Percentiles rank a stretch among this genome's conserved stretches.
phyloP scores from a whole-genome alignment of 2,888 invertebrate genomes.

The Eupithecia dodoneata region DNA sequence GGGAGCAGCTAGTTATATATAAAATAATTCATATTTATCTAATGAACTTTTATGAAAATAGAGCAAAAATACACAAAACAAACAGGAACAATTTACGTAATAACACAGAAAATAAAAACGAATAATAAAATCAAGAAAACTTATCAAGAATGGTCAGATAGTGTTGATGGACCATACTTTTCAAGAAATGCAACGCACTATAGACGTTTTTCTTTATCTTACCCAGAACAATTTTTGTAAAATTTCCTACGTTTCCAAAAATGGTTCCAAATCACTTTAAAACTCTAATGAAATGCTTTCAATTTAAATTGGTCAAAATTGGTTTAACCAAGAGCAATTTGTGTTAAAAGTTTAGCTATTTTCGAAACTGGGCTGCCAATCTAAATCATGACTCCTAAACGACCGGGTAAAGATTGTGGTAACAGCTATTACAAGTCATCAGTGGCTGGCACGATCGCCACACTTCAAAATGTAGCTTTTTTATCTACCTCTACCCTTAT shows the following conservation, averaged over 20 bases:
- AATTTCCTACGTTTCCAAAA: neutral
- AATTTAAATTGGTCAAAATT: constrained; percentile 25
- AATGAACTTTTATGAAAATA: too few relatives aligned
- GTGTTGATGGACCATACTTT: too few relatives aligned
- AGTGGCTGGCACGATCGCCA: constrained; percentile 27
- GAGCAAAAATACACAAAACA: too few relatives aligned
- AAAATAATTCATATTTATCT: too few relatives aligned
- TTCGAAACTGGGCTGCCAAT: constrained; percentile 29
- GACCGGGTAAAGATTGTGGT: constrained; percentile 33
- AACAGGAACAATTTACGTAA: too few relatives aligned
- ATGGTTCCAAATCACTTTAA: constrained; percentile 19
- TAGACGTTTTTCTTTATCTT: too few relatives aligned
- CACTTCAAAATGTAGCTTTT: constrained; percentile 21
- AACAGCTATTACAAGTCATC: constrained; percentile 30
- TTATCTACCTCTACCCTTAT: neutral
- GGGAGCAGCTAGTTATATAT: too few relatives aligned
- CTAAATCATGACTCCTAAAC: constrained; percentile 35
- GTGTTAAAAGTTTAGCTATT: constrained; percentile 29
- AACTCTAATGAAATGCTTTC: constrained; percentile 32
- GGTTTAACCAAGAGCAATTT: constrained; percentile 30
- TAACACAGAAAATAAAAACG: too few relatives aligned
- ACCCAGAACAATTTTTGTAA: neutral
- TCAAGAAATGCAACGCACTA: too few relatives aligned
- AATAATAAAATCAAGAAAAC: too few relatives aligned
- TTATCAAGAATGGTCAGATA: too few relatives aligned